Conservation (phyloP, 1,140 invertebrate genomes). For the Araneus ventricosus region DNA sequence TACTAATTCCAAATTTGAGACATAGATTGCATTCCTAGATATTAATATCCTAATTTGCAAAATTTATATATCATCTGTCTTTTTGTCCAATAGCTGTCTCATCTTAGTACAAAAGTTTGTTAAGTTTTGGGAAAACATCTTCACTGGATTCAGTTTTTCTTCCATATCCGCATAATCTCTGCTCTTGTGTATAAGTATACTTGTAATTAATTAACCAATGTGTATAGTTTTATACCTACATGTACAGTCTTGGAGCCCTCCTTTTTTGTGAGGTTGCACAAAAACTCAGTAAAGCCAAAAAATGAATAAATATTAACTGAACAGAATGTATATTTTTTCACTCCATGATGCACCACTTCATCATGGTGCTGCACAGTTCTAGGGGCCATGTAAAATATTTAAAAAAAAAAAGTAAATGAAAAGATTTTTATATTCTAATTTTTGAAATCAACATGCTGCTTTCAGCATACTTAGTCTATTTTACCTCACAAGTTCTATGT, state of each 20-base stretch:
- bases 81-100: background rate
- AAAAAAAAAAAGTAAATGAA: background rate
- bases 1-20: too few relatives aligned
- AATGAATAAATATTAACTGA: background rate
- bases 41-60: background rate
- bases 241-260: conserved; percentile 51
- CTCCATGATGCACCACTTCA: conserved; percentile 15
- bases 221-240: conserved; percentile 64
- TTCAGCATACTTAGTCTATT: conserved; percentile 59
- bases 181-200: conserved; percentile 54
- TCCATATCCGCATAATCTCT: conserved; percentile 7
- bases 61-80: background rate
- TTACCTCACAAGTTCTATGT: conserved; percentile 54
- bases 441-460: conserved; percentile 41
- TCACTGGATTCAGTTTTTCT: background rate
- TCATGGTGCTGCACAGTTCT: conserved; percentile 60
- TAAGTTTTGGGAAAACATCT: conserved; percentile 7
- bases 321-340: conserved; percentile 61
- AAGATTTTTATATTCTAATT: conserved; percentile 53
- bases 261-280: conserved; percentile 41
- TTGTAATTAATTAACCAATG: conserved; percentile 17
- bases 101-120: conserved; percentile 18
- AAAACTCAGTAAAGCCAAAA: conserved; percentile 62
- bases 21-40: background rate
- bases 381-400: conserved; percentile 60